phyloP scores from a whole-genome alignment of 2,797 vertebrate genomes.

The Bovichtus diacanthus region DNA sequence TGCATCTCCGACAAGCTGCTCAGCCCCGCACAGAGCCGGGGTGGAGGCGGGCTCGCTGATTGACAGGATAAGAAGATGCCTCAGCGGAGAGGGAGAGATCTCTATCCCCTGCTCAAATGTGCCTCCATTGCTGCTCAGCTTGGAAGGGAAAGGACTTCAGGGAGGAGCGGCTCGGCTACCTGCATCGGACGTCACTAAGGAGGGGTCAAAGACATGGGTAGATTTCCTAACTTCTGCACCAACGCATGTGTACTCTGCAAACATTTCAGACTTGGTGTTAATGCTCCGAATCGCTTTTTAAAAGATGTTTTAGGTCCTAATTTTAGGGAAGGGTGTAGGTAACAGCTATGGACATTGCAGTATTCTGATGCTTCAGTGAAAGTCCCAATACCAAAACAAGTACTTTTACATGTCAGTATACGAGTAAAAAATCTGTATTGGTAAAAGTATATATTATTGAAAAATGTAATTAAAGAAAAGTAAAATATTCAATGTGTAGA shows the following conservation, averaged over 20 bases:
- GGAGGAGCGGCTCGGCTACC: slow-evolving; percentile 34
- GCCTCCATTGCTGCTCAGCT: slow-evolving; percentile 34
- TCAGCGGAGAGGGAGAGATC: slow-evolving; percentile 63
- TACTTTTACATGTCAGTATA: neutral
- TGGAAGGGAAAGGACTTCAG: slow-evolving; percentile 48
- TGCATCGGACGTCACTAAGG: slow-evolving; percentile 20
- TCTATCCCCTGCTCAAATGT: slow-evolving; percentile 58
- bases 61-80: slow-evolving; percentile 77
- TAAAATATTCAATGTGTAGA: neutral
- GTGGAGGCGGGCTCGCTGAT: slow-evolving; percentile 69
- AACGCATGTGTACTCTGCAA: slow-evolving; percentile 15
- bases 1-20: slow-evolving; percentile 78
- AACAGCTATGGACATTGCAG: too few species aligned
- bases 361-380: neutral
- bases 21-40: slow-evolving; percentile 49
- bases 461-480: neutral
- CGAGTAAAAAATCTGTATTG: neutral
- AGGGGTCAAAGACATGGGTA: slow-evolving; percentile 35
- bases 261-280: slow-evolving; percentile 1
- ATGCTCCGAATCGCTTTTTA: neutral
- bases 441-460: neutral
- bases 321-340: neutral
- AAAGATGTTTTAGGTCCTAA: slow-evolving; percentile 1
- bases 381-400: neutral
- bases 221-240: slow-evolving; percentile 22